A percentile compares a stretch with the other conserved stretches of the same genome.
phyloP scores from a whole-genome alignment of 2,797 vertebrate species.

The Smutsia gigantea region DNA sequence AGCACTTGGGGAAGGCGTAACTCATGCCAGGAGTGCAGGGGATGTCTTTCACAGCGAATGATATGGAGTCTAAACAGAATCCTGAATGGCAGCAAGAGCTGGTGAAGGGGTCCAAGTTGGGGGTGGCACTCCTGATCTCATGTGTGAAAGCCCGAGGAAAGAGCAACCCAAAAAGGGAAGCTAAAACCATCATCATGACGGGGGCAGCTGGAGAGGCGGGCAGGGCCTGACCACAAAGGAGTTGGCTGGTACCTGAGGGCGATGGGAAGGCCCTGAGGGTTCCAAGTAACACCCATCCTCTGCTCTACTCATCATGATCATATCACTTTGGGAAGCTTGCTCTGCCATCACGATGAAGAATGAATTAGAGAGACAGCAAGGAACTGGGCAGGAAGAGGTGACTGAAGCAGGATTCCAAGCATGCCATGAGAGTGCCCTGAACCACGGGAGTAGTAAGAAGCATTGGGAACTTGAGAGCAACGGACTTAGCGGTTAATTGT shows the following conservation, averaged over 20 bases:
- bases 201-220: not conserved
- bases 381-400: not conserved
- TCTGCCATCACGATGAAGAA: not conserved
- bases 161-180: not conserved
- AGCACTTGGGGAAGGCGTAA: not conserved
- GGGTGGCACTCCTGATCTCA: not conserved
- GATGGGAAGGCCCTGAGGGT: not conserved
- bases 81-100: not conserved
- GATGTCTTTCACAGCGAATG: not conserved
- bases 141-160: not conserved
- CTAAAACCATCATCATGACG: not conserved
- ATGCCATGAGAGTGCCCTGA: not conserved
- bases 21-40: not conserved
- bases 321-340: not conserved
- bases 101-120: not conserved
- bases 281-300: not conserved
- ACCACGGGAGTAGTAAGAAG: not conserved
- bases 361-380: not conserved
- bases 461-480: not conserved
- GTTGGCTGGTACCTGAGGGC: not conserved
- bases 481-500: not conserved
- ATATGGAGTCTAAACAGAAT: not conserved
- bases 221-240: not conserved
- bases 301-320: not conserved
- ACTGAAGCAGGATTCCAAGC: not conserved